These are phyloP conservation scores for Nannospalax galili DNA, from an alignment of 2,113 vertebrate genomes.

Conservation along the genomic window DNA sequence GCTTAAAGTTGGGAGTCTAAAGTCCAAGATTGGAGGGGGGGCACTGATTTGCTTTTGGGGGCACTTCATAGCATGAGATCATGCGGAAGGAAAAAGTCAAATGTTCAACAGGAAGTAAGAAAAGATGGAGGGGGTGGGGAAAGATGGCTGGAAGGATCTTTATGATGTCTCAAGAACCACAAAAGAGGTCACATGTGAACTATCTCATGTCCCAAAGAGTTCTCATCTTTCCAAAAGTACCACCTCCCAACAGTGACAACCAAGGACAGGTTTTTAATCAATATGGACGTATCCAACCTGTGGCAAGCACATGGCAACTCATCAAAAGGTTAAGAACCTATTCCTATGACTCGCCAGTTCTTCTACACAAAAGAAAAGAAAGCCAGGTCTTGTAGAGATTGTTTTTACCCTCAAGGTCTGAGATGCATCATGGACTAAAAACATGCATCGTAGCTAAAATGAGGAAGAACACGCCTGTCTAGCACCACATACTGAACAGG, in stretches of 20 bases:
- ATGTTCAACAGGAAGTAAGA: not conserved
- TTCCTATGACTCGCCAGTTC: not conserved
- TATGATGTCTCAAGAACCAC: not conserved
- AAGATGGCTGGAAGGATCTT: too few species aligned
- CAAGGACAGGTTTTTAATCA: not conserved
- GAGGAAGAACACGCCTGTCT: not conserved
- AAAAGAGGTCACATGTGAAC: not conserved
- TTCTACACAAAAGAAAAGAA: not conserved
- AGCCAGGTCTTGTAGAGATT: not conserved
- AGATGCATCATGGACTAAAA: too few species aligned
- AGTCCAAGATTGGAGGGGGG: not conserved
- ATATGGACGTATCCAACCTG: not conserved
- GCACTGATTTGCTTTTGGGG: not conserved
- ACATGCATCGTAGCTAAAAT: not conserved
- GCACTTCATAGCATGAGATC: not conserved
- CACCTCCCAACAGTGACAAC: not conserved
- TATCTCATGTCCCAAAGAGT: not conserved
- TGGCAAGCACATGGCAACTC: not conserved
- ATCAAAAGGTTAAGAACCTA: not conserved
- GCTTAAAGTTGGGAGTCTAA: not conserved
- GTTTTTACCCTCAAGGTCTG: not conserved
- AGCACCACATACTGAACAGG: too few species aligned
- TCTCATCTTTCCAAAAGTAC: not conserved
- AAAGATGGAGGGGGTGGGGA: not conserved
- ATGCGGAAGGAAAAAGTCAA: not conserved